Percentiles rank a stretch among this genome's conserved stretches.
These are phyloP conservation scores for Machimus atricapillus DNA, from an alignment of 2,888 invertebrate species.

Conservation along the genomic window DNA sequence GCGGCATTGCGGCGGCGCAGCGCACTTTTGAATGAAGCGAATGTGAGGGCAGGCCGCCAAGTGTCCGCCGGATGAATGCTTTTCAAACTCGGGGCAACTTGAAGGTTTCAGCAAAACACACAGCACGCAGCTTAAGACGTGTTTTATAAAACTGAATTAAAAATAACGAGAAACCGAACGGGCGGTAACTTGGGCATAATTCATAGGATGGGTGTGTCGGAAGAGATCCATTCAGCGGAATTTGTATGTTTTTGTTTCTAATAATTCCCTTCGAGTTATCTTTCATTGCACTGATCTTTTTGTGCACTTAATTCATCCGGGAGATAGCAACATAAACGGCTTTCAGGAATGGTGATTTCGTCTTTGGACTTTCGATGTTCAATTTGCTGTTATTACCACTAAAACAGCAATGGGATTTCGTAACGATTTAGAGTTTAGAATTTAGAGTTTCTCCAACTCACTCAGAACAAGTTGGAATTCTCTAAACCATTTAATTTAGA, in stretches of 20 bases:
- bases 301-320: not conserved
- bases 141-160: conserved; percentile 26
- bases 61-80: not conserved
- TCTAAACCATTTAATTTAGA: too few species aligned
- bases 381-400: not conserved
- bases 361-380: not conserved
- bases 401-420: not conserved
- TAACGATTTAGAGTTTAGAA: too few species aligned
- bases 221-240: conserved; percentile 4
- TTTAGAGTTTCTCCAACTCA: too few species aligned
- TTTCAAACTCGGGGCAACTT: not conserved
- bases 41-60: not conserved
- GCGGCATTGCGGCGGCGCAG: not conserved
- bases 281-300: not conserved
- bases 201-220: conserved; percentile 20
- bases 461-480: too few species aligned
- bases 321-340: not conserved
- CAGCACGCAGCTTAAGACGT: not conserved
- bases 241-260: conserved; percentile 25
- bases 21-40: not conserved
- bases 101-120: conserved; percentile 13
- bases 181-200: conserved; percentile 32
- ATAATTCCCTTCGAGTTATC: not conserved
- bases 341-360: not conserved
- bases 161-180: conserved; percentile 22